Evolutionary conservation across 2,888 invertebrate species (phyloP).

Genomic region (Drosophila mayaguana): DNA sequence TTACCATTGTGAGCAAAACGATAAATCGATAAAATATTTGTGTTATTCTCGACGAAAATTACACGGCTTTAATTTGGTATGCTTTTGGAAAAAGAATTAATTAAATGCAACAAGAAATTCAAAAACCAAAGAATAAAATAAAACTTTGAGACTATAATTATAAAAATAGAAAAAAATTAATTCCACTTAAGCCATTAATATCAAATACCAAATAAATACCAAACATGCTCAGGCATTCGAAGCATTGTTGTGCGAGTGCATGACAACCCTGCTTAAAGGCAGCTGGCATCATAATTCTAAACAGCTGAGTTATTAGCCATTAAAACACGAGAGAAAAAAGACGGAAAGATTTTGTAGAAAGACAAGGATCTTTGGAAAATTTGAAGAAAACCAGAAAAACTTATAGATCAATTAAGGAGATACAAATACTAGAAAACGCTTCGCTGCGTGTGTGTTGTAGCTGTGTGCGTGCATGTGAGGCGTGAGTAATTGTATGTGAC

Average conservation of each 20-base stretch:
- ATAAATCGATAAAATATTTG: neutral
- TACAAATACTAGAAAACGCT: conserved; percentile 4
- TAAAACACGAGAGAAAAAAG: conserved; percentile 50
- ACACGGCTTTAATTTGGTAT: neutral
- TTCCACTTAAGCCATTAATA: neutral
- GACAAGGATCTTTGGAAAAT: conserved; percentile 43
- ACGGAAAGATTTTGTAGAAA: conserved; percentile 27
- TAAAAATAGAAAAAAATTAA: neutral
- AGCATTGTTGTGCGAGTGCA: neutral
- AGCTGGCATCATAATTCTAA: conserved; percentile 57
- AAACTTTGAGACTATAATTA: neutral
- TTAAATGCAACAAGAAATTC: neutral
- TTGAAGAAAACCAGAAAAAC: conserved; percentile 1
- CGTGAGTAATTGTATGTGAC: conserved; percentile 49
- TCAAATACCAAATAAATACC: too few relatives aligned
- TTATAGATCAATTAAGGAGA: conserved; percentile 5
- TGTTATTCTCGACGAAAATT: too few relatives aligned
- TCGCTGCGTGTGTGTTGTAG: conserved; percentile 15
- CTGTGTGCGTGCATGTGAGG: conserved; percentile 21
- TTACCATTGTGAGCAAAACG: neutral
- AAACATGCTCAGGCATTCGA: neutral
- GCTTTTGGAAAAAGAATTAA: neutral
- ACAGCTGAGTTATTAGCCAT: conserved; percentile 59
- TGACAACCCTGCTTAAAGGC: conserved; percentile 40
- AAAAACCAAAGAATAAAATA: neutral